phyloP scores from a whole-genome alignment of 2,888 invertebrate genomes.

The Siphlonurus alternatus region DNA sequence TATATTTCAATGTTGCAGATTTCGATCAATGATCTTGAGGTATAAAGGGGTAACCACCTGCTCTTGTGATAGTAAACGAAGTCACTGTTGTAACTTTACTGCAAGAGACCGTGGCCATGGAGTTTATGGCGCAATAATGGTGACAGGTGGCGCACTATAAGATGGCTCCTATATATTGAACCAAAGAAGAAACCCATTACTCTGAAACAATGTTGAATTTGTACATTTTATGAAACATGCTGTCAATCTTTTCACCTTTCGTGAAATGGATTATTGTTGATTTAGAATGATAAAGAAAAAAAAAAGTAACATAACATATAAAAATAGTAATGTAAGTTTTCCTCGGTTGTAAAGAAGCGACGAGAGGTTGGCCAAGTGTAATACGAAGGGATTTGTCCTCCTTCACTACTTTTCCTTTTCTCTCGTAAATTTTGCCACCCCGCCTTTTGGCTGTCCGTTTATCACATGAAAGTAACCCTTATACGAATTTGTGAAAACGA shows the following conservation, averaged over 20 bases:
- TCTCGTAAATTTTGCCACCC: background rate
- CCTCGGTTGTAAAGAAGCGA: background rate
- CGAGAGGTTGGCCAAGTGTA: background rate
- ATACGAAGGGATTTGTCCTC: background rate
- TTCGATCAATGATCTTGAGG: background rate
- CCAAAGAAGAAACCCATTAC: too few relatives aligned
- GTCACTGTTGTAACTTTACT: too few relatives aligned
- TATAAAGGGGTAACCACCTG: too few relatives aligned
- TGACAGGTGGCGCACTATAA: background rate
- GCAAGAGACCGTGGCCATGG: background rate
- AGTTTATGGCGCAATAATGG: background rate
- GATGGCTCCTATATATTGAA: too few relatives aligned
- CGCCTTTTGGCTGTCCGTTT: slow-evolving; percentile 4
- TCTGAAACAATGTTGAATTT: too few relatives aligned
- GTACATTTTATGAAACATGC: too few relatives aligned
- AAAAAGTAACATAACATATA: too few relatives aligned
- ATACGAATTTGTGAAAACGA: background rate
- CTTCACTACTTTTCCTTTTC: background rate
- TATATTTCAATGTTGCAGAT: background rate
- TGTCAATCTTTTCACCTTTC: too few relatives aligned
- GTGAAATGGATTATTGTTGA: too few relatives aligned
- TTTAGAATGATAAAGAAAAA: too few relatives aligned
- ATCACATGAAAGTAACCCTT: background rate
- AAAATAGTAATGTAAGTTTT: too few relatives aligned
- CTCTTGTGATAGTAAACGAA: too few relatives aligned